Conservation (phyloP, 2,888 invertebrate species). For the Diplazon laetatorius region DNA sequence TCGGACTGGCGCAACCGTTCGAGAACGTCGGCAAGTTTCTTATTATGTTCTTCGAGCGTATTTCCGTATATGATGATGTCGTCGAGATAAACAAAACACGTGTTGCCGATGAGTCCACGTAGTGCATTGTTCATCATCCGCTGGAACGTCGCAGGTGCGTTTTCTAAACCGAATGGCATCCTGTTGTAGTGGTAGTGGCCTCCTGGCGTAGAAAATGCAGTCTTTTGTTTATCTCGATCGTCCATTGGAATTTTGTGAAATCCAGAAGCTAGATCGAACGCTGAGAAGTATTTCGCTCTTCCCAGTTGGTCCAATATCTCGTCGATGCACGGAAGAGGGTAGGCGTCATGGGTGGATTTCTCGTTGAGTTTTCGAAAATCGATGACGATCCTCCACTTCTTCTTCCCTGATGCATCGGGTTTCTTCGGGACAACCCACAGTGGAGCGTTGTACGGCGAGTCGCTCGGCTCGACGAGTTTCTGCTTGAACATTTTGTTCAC, state of each 20-base stretch:
- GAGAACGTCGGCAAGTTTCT: no score
- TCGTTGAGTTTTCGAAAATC: conserved; percentile 49
- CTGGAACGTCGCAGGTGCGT: not conserved
- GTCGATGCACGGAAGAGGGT: conserved; percentile 38
- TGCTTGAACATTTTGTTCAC: not conserved
- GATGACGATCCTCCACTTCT: conserved; percentile 54
- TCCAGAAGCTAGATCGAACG: conserved; percentile 66
- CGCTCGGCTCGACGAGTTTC: conserved; percentile 4
- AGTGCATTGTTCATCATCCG: no score
- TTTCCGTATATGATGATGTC: no score
- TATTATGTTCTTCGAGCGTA: no score
- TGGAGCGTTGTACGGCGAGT: conserved; percentile 43
- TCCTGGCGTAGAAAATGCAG: conserved; percentile 41
- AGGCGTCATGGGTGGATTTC: conserved; percentile 39
- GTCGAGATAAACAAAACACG: no score
- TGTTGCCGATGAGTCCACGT: no score
- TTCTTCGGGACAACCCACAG: conserved; percentile 54
- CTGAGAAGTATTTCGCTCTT: conserved; percentile 64
- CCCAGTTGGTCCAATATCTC: conserved; percentile 66
- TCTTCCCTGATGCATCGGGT: conserved; percentile 34
- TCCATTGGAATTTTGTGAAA: conserved; percentile 68
- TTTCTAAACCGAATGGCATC: conserved; percentile 19
- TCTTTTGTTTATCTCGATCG: conserved; percentile 34
- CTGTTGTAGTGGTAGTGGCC: conserved; percentile 29
- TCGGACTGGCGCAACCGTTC: no score